Evolutionary conservation across 2,888 invertebrate genomes (phyloP), one percentile per base, ranked within the genome.

Genomic region (Gortyna flavago): DNA sequence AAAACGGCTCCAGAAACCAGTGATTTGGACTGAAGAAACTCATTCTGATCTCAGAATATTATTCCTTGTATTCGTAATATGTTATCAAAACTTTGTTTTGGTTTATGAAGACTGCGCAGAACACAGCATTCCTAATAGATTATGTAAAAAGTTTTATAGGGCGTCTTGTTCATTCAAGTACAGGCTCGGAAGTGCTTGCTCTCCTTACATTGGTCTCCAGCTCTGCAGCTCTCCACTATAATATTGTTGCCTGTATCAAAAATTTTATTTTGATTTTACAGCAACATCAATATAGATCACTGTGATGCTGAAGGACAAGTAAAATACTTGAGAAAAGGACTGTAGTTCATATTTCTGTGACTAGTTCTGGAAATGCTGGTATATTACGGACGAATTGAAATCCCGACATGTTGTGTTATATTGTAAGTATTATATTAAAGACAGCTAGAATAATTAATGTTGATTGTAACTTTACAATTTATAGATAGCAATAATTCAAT

Each of bases 81-180:
- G 16, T 38, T 51, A 48, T 72, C 32, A 67, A 70, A 79, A 73
- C 35, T 44, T 61, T 21, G n/a, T 59, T 81, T 73, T 66, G 11
- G 18, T 73, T 70, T 35, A 11, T 62, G 21, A 73, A 84, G 80
- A 84, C 75, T 86, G 61, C 62, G 65, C 51, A 44, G 13, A 75
- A 66, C 35, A 71, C 57, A 73, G 21, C 79, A 86, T 84, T 86
- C 84, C 71, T 86, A 76, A 21, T 74, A 59, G 48, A 54, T 70
- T 51, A 54, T 83, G 54, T n/a, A 62, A n/a, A 44, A 57, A 48
- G 1, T 48, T 75, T 16, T 59, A 7, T 65, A 66, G 7, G 8
- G 16, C 54, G 38, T 8, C 16, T 29, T 35, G 35, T 54, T 51
- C 21, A 44, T 54, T 7, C 13, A 18, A 54, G 54, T 29, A 29